Percentiles rank a stretch among this genome's conserved stretches.
Conservation (phyloP, 2,888 invertebrate species). For the Acleris laterana region DNA sequence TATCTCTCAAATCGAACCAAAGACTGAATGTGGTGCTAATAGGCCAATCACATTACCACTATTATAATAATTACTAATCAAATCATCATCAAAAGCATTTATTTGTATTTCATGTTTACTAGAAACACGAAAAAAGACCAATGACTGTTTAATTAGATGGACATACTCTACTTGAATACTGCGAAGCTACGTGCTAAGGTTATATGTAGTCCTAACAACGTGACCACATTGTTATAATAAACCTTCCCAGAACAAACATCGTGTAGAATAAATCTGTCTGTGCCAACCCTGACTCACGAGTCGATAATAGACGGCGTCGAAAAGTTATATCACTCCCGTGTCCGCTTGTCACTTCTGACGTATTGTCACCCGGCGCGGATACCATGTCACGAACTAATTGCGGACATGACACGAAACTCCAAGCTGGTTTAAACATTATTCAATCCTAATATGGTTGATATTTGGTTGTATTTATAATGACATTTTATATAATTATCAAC, state of each 20-base stretch:
- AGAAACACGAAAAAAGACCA: too few relatives aligned
- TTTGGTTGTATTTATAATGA: not conserved
- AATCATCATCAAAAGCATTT: too few relatives aligned
- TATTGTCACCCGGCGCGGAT: constrained; percentile 54
- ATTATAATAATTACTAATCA: too few relatives aligned
- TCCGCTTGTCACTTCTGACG: constrained; percentile 53
- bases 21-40: too few relatives aligned
- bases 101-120: too few relatives aligned
- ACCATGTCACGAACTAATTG: constrained; percentile 55
- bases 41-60: too few relatives aligned
- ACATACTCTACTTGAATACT: too few relatives aligned
- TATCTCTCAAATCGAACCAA: too few relatives aligned
- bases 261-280: constrained; percentile 35
- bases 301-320: constrained; percentile 65
- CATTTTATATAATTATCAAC: constrained; percentile 22
- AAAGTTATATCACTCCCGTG: constrained; percentile 62
- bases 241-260: constrained; percentile 5
- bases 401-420: not conserved
- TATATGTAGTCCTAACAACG: not conserved
- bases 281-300: constrained; percentile 46
- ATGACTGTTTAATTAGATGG: too few relatives aligned
- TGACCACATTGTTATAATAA: constrained; percentile 17
- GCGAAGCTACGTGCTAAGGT: too few relatives aligned
- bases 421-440: not conserved
- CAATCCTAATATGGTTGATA: not conserved